Evolutionary conservation across 2,888 invertebrate species (phyloP), one percentile per base, ranked within the genome.

Genomic region (Cheiracanthium punctorium): DNA sequence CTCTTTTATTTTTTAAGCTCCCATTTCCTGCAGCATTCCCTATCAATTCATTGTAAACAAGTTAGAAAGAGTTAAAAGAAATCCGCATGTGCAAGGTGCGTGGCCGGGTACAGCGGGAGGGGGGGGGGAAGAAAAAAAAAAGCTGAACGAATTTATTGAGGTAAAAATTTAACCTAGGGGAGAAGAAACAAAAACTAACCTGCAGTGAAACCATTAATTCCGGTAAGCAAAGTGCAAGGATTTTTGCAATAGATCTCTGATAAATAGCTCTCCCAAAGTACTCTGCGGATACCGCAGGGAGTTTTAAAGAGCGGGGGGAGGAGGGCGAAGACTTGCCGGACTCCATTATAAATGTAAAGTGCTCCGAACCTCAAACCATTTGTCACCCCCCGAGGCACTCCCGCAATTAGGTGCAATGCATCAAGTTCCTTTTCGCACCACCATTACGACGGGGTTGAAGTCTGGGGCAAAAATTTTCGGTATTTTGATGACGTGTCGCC

Each of bases 301-400:
- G 79, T 33, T 71, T 80, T 80, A 71, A 70, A 58, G 20, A 24
- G 10, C 4, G 37, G 12, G 64, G 12, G 64, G 69, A 33, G 65
- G 17, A 67, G 20, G 20, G 30, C n/a, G 32, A 58, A 52, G 79
- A 20, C 24, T 33, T 48, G 67, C 80, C n/a, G 52, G 74, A 81
- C 80, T 81, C 37, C 80, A 81, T 74, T 81, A 81, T 80, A 80
- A 80, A 80, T 80, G 80, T 81, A 81, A 81, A 81, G 52, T 74
- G 74, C 69, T 67, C 69, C 73, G 24, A 73, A 81, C 80, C 52
- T 81, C 73, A 12, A 20, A n/a, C 69, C 52, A 81, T 74, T 81
- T 81, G 80, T 81, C 80, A 81, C 67, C 64, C 17, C 0, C 28
- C n/a, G 48, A 58, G 80, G 74, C 48, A 32, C 67, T 80, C 28